Evolutionary conservation across 2,888 invertebrate species (phyloP), one percentile per base, ranked within the genome.

Genomic region (Podabrus alpinus): DNA sequence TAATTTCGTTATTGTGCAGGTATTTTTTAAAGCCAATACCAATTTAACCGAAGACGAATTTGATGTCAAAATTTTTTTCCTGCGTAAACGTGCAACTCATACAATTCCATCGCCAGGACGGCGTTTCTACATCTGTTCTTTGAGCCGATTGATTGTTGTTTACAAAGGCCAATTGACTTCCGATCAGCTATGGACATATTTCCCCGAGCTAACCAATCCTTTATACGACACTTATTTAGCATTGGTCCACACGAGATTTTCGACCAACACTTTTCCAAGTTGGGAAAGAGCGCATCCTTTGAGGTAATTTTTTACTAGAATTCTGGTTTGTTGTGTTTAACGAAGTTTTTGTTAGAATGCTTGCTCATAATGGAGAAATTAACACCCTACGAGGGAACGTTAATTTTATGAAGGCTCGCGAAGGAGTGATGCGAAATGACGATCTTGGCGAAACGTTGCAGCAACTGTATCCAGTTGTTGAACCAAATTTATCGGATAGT

Each of bases 311-410:
- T 16, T 7, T 11, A 11, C 15, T n/a, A 24, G 7, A 67, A 10
- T 2, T 29, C 2, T 64, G 1, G 3, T 16, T 64, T 16, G 45
- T 45, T 3, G 15, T 68, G 59, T 15, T 59, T 59, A 68, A 1
- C 1, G 11, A 61, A 60, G 15, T 19, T 59, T 16, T n/a, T 79
- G 81, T 69, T 79, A 86, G 97, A 86, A 92, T 95, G 84, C 89
- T 99, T 81, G 99, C 99, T 78, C 99, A 99, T 90, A 99, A 99
- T 89, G 99, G 99, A 79, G 99, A 99, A 90, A 99, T 99, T 88
- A 99, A 99, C 89, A 99, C 99, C 13, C 91, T 99, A 81, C 93
- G 98, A 78, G 99, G 99, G 81, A 99, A 99, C 87, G 96, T 98
- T 9, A 99, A 99, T 88, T 91, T 96, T 80, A 99, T 99, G 99